Conservation (phyloP, 2,113 vertebrate genomes). For the Vombatus ursinus region DNA sequence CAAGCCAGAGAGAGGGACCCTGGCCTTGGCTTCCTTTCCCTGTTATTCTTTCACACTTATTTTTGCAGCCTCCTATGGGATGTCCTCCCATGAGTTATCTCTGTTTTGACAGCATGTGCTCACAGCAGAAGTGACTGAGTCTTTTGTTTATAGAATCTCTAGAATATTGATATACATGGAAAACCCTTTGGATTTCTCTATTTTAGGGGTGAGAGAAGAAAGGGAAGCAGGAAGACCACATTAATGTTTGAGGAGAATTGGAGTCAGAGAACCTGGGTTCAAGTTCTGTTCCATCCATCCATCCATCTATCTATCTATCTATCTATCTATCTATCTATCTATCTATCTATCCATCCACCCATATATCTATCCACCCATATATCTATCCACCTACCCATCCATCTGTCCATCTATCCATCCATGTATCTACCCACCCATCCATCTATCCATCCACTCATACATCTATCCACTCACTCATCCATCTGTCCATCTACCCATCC, state of each 20-base stretch:
- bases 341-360: background rate
- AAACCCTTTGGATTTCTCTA: background rate
- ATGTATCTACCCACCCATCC: no score
- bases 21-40: background rate
- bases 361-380: no score
- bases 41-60: background rate
- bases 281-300: background rate
- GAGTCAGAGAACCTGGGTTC: constrained; percentile 54
- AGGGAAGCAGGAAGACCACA: background rate
- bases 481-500: background rate
- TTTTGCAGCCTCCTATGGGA: background rate
- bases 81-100: constrained; percentile 46
- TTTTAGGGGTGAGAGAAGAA: background rate
- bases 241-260: constrained; percentile 14
- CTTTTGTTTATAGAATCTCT: constrained; percentile 36
- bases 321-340: no score
- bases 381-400: background rate
- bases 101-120: constrained; percentile 62
- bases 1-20: background rate
- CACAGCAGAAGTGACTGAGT: constrained; percentile 47
- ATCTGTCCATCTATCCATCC: background rate
- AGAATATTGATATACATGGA: constrained; percentile 44
- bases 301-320: background rate
- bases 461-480: no score
- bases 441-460: no score